Evolutionary conservation across 2,888 invertebrate genomes (phyloP).

Genomic region (Tachina grossa): DNA sequence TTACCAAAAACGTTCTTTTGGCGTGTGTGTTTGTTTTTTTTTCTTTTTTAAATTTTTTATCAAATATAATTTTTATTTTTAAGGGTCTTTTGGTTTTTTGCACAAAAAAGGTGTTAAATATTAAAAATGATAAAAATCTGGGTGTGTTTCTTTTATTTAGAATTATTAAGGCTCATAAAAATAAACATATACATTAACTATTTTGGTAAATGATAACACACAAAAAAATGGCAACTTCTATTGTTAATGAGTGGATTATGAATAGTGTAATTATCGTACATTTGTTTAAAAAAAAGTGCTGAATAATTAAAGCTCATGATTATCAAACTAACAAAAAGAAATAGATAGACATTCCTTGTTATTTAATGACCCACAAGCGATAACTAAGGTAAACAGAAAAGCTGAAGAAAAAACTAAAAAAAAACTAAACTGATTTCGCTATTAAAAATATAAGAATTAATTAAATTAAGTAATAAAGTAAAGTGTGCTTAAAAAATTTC

Average conservation of each 20-base stretch:
- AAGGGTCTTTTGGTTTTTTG: constrained; percentile 33
- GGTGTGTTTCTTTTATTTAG: constrained; percentile 62
- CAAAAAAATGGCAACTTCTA: not conserved
- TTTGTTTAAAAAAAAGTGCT: not conserved
- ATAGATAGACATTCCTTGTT: not conserved
- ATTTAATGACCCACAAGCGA: not conserved
- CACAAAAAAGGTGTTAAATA: constrained; percentile 59
- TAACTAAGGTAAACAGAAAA: no score
- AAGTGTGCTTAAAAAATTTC: no score
- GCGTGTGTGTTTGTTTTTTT: constrained; percentile 47
- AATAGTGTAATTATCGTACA: constrained; percentile 13
- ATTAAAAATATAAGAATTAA: no score
- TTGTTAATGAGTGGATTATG: not conserved
- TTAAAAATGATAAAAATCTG: constrained; percentile 62
- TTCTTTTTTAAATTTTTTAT: not conserved
- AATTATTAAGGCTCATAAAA: constrained; percentile 55
- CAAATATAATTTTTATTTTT: constrained; percentile 31
- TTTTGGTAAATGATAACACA: constrained; percentile 26
- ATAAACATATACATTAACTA: constrained; percentile 37
- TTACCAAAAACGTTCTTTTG: constrained; percentile 62
- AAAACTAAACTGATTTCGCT: no score
- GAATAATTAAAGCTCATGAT: not conserved
- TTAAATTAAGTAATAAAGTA: no score
- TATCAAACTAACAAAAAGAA: not conserved
- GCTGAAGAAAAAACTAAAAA: no score